Percentiles rank a stretch among this genome's conserved stretches.
phyloP scores from a whole-genome alignment of 2,888 invertebrate genomes.

The Chromoteleia sp. region DNA sequence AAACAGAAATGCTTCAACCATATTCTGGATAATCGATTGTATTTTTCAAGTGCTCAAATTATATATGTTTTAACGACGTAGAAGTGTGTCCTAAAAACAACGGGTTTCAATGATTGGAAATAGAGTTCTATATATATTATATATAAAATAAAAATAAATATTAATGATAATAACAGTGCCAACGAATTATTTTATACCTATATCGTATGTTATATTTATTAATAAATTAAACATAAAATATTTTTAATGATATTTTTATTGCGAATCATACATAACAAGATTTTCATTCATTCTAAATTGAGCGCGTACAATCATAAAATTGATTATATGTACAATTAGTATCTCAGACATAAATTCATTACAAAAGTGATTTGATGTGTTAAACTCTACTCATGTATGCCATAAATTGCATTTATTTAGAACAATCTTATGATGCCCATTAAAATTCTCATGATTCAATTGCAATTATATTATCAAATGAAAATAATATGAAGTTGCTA shows the following conservation, averaged over 20 bases:
- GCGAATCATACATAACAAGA: slow-evolving; percentile 56
- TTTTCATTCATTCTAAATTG: slow-evolving; percentile 60
- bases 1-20: slow-evolving; percentile 43
- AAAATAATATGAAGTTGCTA: slow-evolving; percentile 3
- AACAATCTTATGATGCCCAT: slow-evolving; percentile 7
- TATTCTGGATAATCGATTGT: slow-evolving; percentile 56
- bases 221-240: too few species aligned
- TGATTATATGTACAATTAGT: slow-evolving; percentile 58
- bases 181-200: slow-evolving; percentile 14
- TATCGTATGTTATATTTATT: background rate
- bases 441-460: slow-evolving; percentile 10
- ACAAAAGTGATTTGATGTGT: slow-evolving; percentile 6
- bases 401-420: slow-evolving; percentile 19
- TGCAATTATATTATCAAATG: slow-evolving; percentile 1
- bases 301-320: slow-evolving; percentile 56
- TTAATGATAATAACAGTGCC: slow-evolving; percentile 34
- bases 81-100: slow-evolving; percentile 46
- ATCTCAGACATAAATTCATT: slow-evolving; percentile 45
- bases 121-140: slow-evolving; percentile 58
- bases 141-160: slow-evolving; percentile 54
- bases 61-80: slow-evolving; percentile 54
- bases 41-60: slow-evolving; percentile 62
- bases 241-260: slow-evolving; percentile 53
- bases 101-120: slow-evolving; percentile 57
- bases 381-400: slow-evolving; percentile 19